Evolutionary conservation across 1,140 invertebrate species (phyloP).

Genomic region (Drosophila paulistorum): DNA sequence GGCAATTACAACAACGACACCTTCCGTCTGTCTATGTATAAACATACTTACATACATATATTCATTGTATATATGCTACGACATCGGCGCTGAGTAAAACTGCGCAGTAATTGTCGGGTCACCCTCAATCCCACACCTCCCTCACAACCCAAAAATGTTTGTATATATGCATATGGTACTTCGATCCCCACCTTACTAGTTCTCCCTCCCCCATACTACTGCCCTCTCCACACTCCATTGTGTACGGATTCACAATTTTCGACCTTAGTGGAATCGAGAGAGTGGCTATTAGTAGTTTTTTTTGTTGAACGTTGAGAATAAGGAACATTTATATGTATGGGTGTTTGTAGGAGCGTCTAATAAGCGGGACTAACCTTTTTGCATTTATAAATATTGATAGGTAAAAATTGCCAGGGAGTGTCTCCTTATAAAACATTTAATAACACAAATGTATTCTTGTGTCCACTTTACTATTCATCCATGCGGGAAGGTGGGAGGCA

Average conservation of each 20-base stretch:
- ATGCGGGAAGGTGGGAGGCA: no score
- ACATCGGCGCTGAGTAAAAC: conserved; percentile 37
- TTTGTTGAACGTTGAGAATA: background rate
- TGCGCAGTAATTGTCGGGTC: conserved; percentile 67
- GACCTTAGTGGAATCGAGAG: background rate
- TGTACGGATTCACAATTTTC: background rate
- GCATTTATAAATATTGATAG: conserved; percentile 5
- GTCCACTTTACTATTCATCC: background rate
- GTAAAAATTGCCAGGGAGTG: background rate
- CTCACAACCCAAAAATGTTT: background rate
- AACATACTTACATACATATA: background rate
- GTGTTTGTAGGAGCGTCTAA: no score
- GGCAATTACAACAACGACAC: conserved; percentile 71
- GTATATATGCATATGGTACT: conserved; percentile 2
- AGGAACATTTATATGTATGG: background rate
- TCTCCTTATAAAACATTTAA: conserved; percentile 20
- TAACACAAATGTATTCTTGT: background rate
- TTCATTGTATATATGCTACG: conserved; percentile 37
- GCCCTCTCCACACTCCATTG: background rate
- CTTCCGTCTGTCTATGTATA: conserved; percentile 37
- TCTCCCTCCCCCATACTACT: background rate
- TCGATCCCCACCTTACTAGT: background rate
- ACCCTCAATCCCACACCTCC: conserved; percentile 25
- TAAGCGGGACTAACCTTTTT: background rate
- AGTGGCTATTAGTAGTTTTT: background rate